Conservation (phyloP, 1,140 invertebrate genomes). For the Nomia melanderi region DNA sequence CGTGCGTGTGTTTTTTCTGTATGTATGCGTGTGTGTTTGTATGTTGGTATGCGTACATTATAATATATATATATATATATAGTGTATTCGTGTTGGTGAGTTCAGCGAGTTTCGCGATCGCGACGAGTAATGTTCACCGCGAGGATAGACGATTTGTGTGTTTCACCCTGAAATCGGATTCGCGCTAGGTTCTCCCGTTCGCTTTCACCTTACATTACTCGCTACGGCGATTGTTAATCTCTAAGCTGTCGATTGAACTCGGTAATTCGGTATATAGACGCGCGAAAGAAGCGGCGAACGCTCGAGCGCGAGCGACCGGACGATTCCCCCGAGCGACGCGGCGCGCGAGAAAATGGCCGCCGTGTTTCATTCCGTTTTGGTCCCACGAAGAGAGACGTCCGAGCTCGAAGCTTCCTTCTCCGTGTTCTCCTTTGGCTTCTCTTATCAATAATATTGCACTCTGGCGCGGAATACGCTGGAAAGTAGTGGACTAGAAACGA, state of each 20-base stretch:
- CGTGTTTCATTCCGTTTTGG: not conserved
- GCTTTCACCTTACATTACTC: conserved; percentile 27
- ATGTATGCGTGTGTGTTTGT: too few species aligned
- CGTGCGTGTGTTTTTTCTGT: too few species aligned
- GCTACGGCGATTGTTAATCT: conserved; percentile 34
- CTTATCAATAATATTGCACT: too few species aligned
- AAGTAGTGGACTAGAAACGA: too few species aligned
- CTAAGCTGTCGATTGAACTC: conserved; percentile 35
- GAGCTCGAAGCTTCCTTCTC: too few species aligned
- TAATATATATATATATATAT: not conserved
- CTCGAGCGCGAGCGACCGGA: not conserved
- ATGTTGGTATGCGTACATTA: too few species aligned
- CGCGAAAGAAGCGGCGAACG: conserved; percentile 3
- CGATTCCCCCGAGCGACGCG: not conserved
- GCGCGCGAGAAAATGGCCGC: not conserved
- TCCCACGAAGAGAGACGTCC: too few species aligned
- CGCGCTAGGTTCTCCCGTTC: too few species aligned
- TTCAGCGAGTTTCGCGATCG: not conserved
- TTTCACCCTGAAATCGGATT: conserved; percentile 28
- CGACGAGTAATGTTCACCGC: not conserved
- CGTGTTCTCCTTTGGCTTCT: too few species aligned
- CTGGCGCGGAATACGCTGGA: too few species aligned
- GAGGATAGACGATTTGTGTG: conserved; percentile 25
- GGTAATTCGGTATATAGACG: conserved; percentile 44
- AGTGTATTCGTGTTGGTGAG: not conserved